Conservation (phyloP, 2,113 vertebrate genomes). For the Salminus brasiliensis region DNA sequence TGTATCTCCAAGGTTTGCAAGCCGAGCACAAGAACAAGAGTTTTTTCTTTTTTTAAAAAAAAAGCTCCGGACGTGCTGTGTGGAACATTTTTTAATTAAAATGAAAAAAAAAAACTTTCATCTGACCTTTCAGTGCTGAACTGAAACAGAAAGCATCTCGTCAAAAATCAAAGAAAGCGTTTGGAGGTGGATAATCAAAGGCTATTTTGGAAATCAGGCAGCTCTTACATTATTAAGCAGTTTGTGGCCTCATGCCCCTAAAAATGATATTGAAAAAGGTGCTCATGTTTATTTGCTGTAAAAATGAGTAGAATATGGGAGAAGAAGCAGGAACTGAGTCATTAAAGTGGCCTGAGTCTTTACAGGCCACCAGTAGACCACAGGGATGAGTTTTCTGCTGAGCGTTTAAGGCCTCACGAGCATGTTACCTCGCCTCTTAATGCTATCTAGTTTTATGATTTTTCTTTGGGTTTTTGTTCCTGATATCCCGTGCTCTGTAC, state of each 20-base stretch:
- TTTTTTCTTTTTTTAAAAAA: not conserved
- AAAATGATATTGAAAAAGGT: not conserved
- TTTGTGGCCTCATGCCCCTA: not conserved
- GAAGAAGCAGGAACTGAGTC: not conserved
- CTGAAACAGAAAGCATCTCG: not conserved
- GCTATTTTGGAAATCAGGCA: not conserved
- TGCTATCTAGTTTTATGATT: not conserved
- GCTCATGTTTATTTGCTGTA: not conserved
- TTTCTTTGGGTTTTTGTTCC: not conserved
- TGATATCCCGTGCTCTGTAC: not conserved
- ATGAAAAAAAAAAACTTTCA: not conserved
- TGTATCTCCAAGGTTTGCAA: not conserved
- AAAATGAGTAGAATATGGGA: not conserved
- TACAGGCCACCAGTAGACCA: constrained; percentile 26
- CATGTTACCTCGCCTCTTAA: constrained; percentile 1
- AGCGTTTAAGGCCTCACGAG: not conserved
- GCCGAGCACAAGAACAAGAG: not conserved
- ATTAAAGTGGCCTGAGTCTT: not conserved
- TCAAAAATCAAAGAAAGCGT: not conserved
- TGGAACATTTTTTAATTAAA: not conserved
- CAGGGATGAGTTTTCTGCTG: constrained; percentile 14
- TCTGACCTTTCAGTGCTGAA: not conserved
- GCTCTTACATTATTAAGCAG: not conserved
- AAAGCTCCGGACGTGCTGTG: not conserved
- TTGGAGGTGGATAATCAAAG: not conserved